A percentile compares a stretch with the other conserved stretches of the same genome.
Conservation (phyloP, 2,797 vertebrate species). For the Paramormyrops hopkinsi region DNA sequence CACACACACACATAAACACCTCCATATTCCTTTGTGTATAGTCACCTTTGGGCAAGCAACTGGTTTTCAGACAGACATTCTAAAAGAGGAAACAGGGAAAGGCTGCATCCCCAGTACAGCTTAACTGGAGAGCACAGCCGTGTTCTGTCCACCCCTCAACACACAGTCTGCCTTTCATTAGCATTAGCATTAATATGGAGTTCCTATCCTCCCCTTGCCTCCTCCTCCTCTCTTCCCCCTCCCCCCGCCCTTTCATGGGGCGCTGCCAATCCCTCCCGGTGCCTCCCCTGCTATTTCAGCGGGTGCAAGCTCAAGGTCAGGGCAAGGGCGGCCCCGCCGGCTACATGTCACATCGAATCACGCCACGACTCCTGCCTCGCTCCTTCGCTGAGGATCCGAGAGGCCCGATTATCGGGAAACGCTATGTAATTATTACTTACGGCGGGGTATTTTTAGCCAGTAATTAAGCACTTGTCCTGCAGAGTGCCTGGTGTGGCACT, state of each 20-base stretch:
- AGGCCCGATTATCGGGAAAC: constrained; percentile 16
- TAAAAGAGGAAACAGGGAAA: background rate
- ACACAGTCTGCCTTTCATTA: background rate
- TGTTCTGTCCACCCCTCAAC: background rate
- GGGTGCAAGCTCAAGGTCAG: constrained; percentile 33
- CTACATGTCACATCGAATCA: constrained; percentile 24
- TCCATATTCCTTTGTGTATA: background rate
- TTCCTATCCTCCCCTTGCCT: background rate
- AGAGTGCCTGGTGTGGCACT: background rate
- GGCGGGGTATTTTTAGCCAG: constrained; percentile 21
- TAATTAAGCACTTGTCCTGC: constrained; percentile 26
- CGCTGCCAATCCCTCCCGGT: background rate
- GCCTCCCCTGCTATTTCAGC: background rate
- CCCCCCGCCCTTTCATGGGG: background rate
- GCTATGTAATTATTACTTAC: constrained; percentile 25
- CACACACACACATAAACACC: background rate
- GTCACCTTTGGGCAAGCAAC: background rate
- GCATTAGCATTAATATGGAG: background rate
- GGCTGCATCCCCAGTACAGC: background rate
- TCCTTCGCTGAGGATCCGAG: constrained; percentile 26
- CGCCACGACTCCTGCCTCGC: constrained; percentile 27
- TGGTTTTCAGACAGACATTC: background rate
- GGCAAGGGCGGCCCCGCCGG: background rate
- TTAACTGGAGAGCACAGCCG: background rate
- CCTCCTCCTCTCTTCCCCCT: background rate